A percentile compares a stretch with the other conserved stretches of the same genome.
phyloP scores from a whole-genome alignment of 2,888 invertebrate genomes.

The Agrochola circellaris region DNA sequence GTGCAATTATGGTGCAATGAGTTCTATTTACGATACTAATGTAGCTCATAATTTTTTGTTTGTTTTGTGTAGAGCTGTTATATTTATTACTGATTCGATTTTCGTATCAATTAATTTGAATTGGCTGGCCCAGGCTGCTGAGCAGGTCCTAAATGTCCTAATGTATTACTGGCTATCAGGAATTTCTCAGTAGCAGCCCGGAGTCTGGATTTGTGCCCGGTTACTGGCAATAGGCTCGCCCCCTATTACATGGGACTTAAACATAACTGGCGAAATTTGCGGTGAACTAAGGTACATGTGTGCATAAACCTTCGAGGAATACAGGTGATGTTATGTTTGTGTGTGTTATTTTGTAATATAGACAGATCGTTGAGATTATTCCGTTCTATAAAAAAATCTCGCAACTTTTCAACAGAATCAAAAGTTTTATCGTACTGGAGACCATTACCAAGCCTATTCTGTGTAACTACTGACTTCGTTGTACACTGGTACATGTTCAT shows the following conservation, averaged over 20 bases:
- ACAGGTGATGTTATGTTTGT: too few relatives aligned
- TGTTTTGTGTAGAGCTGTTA: not conserved
- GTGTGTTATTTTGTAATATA: not conserved
- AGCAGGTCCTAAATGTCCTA: too few relatives aligned
- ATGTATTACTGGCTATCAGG: too few relatives aligned
- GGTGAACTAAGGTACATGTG: too few relatives aligned
- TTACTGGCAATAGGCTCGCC: too few relatives aligned
- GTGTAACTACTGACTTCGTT: constrained; percentile 1
- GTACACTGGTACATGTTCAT: not conserved
- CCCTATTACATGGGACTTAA: too few relatives aligned
- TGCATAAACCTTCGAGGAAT: too few relatives aligned
- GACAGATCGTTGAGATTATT: not conserved
- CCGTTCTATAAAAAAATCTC: not conserved
- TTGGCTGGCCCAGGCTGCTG: too few relatives aligned
- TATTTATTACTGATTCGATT: constrained; percentile 3
- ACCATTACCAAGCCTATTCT: not conserved
- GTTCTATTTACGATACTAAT: constrained; percentile 18
- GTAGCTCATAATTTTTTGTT: not conserved
- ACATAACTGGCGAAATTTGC: too few relatives aligned
- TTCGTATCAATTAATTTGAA: not conserved
- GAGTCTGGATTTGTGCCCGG: too few relatives aligned
- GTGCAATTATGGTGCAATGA: constrained; percentile 44
- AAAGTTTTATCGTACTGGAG: not conserved
- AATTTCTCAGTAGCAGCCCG: too few relatives aligned
- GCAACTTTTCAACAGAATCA: not conserved